Base-by-base conservation (phyloP, 1,140 invertebrate genomes). In the Aricia agestis region DNA sequence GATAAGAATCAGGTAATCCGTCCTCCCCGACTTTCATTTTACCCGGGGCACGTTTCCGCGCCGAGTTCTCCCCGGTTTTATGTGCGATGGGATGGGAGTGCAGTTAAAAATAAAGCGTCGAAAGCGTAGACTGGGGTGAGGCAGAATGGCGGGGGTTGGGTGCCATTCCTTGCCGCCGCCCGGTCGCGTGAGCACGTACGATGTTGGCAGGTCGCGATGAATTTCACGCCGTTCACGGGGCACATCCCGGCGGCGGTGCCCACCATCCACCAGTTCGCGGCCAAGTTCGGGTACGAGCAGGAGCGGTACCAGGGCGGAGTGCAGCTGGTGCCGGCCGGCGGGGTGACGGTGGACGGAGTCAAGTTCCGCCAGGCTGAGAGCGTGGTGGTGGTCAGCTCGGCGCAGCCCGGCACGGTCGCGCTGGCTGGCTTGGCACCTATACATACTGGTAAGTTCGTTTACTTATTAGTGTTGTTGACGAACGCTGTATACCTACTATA, bases 361-460 rank as follows among this genome's bases (percentile, higher is more conserved):
- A 92, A 92, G 85, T 93, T 92, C 76, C 72, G 90, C 0, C 90
- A 92, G 77, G 85, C 86, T 0, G 91, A 92, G 74, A 91, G 87
- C 68, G 85, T 92, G 41, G 88, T 90, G 25, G 89, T 92, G 6
- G 87, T 90, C 68, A 87, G 90, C 76, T 82, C 77, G 66, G 86
- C 87, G 15, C 87, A 90, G 68, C 89, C 87, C 0, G 85, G 83
- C n/a, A 76, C 87, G 0, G 84, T 87, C n/a, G 74, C 86, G 0
- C 73, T 90, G 13, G 79, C 86, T 17, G 85, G 85, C 3, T 74
- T 90, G 9, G 81, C 83, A 15, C 85, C 86, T 15, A 76, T 90
- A 74, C 86, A 88, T 65, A 84, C 86, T n/a, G 87, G 88, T 89
- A 61, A 75, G 70, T 75, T 63, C 9, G 36, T 6, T 36, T 36